Base-by-base conservation (phyloP, 2,888 invertebrate genomes). In the Cosmorhoe ocellata region DNA sequence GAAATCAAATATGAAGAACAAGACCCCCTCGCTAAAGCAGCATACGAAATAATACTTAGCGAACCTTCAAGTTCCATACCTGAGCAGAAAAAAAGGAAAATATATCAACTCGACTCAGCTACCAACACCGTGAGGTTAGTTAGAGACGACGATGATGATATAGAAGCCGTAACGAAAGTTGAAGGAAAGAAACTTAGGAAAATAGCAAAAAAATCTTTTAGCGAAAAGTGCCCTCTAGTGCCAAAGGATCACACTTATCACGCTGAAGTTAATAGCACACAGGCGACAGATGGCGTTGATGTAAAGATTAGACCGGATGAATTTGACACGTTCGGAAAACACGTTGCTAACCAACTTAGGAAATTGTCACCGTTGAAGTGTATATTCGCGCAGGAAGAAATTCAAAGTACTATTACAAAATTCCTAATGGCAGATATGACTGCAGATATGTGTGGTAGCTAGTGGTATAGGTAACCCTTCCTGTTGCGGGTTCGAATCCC, bases 271-370 rank as follows among this genome's bases (percentile, higher is more conserved):
- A 22, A 22, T 7, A 24, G 4, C n/a, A n/a, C 14, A 34, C 14
- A 9, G 8, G 5, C 30, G n/a, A 31, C 1, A 24, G 33, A 27
- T 10, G 34, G 22, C 12, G 5, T 3, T 13, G 11, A 4, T 9
- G 11, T 3, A 6, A 33, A 26, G 9, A 3, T n/a, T 10, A 13
- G 22, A 22, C 6, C n/a, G 14, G 31, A n/a, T n/a, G 51, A 52
- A 39, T 52, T 26, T 26, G 42, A 52, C 5, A 39, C 37, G 1
- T 52, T 52, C 10, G 51, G 42, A 3, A 52, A 34, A 9, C 51
- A 52, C 24, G 47, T 52, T 6, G 51, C 42, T 0, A 33, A 22
- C 4, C 51, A 52, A 30, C 34, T 52, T n/a, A 42, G 51, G 32
- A 31, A 47, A 7, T 11, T 47, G 10, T 47, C 51, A 4, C 11